These are phyloP conservation scores for Coelinius sp. DNA, from an alignment of 2,888 invertebrate genomes.

Conservation along the genomic window DNA sequence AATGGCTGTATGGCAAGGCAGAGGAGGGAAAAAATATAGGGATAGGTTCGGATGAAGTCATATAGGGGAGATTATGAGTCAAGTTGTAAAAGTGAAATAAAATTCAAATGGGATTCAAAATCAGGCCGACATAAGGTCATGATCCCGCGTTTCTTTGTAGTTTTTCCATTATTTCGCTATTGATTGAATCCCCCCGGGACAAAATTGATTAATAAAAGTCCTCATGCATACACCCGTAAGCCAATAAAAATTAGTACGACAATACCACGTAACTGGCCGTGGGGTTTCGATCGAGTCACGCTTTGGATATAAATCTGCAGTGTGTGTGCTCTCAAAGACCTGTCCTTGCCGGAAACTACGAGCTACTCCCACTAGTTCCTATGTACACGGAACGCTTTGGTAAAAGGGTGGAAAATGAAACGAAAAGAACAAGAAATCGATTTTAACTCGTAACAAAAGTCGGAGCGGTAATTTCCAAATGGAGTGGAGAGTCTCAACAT, in stretches of 20 bases:
- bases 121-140: no score
- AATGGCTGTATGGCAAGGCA: no score
- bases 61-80: no score
- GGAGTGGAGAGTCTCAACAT: background rate
- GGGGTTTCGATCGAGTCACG: conserved; percentile 35
- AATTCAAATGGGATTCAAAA: no score
- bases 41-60: no score
- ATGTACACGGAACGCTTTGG: conserved; percentile 1
- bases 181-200: background rate
- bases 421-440: conserved; percentile 29
- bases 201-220: background rate
- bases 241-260: conserved; percentile 33
- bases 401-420: conserved; percentile 14
- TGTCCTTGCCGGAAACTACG: conserved; percentile 25
- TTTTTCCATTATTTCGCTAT: background rate
- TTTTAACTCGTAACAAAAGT: conserved; percentile 37
- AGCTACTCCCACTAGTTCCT: background rate
- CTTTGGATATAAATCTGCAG: conserved; percentile 30
- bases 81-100: no score
- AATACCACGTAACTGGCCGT: conserved; percentile 5
- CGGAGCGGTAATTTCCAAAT: conserved; percentile 42
- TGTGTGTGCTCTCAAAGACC: conserved; percentile 20
- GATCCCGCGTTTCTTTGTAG: background rate
- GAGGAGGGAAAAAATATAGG: no score
- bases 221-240: background rate